Conservation (phyloP, 1,140 invertebrate genomes). For the Dolichoris vasculosae region DNA sequence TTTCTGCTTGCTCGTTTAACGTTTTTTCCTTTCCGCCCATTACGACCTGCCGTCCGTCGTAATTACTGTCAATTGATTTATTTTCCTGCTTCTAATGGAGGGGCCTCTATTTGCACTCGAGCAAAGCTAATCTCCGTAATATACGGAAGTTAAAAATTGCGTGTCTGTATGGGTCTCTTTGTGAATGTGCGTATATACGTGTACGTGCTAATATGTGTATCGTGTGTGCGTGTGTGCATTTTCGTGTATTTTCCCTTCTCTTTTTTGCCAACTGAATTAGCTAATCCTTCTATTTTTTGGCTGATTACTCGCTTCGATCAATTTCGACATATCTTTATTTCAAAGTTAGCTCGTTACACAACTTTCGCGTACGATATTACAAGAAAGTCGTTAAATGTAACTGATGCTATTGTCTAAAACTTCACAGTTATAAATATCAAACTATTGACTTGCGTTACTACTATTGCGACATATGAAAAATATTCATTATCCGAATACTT, state of each 20-base stretch:
- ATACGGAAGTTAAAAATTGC: neutral
- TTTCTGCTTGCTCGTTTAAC: neutral
- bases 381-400: conserved; percentile 18
- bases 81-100: neutral
- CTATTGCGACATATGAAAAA: neutral
- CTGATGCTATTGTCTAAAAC: neutral
- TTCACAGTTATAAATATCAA: neutral
- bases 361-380: conserved; percentile 32
- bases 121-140: neutral
- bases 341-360: conserved; percentile 10
- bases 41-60: neutral
- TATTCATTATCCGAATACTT: neutral
- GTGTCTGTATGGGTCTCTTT: no score
- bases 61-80: neutral
- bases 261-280: neutral
- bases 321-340: neutral
- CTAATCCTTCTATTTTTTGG: neutral
- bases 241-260: neutral
- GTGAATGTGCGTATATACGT: no score
- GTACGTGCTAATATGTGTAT: neutral
- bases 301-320: neutral
- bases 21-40: neutral
- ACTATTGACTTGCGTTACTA: neutral
- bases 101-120: neutral
- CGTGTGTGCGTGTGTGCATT: neutral